A percentile compares a stretch with the other conserved stretches of the same genome.
Conservation (phyloP, 2,888 invertebrate species). For the Drosophila koepferae region DNA sequence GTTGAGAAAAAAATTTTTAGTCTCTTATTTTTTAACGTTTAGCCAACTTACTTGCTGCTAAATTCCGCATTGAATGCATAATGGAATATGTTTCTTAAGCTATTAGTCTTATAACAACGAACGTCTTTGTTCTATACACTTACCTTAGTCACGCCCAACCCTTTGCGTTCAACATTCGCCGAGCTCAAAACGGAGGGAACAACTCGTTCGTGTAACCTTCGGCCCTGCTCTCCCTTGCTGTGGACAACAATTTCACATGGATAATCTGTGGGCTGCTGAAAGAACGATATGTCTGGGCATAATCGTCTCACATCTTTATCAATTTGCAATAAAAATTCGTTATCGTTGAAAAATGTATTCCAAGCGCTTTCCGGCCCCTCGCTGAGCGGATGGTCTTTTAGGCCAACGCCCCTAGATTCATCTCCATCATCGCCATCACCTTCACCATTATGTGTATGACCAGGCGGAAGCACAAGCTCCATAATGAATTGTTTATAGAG, state of each 20-base stretch:
- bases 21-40: neutral
- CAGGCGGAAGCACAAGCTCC: conserved; percentile 95
- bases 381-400: conserved; percentile 94
- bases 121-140: conserved; percentile 22
- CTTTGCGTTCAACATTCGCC: conserved; percentile 94
- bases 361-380: conserved; percentile 97
- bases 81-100: neutral
- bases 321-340: conserved; percentile 98
- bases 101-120: conserved; percentile 19
- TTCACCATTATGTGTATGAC: conserved; percentile 86
- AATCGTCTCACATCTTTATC: conserved; percentile 98
- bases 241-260: conserved; percentile 93
- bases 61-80: conserved; percentile 55
- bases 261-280: conserved; percentile 96
- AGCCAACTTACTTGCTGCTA: conserved; percentile 75
- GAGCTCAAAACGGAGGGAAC: conserved; percentile 94
- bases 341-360: conserved; percentile 97
- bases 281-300: conserved; percentile 98
- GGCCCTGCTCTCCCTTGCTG: conserved; percentile 89
- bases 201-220: conserved; percentile 94
- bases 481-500: conserved; percentile 94
- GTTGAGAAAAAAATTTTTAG: neutral
- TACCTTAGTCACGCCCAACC: conserved; percentile 96
- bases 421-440: conserved; percentile 80
- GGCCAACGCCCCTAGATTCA: conserved; percentile 68